phyloP scores from a whole-genome alignment of 2,113 vertebrate species.

The Vulpes ferrilata region DNA sequence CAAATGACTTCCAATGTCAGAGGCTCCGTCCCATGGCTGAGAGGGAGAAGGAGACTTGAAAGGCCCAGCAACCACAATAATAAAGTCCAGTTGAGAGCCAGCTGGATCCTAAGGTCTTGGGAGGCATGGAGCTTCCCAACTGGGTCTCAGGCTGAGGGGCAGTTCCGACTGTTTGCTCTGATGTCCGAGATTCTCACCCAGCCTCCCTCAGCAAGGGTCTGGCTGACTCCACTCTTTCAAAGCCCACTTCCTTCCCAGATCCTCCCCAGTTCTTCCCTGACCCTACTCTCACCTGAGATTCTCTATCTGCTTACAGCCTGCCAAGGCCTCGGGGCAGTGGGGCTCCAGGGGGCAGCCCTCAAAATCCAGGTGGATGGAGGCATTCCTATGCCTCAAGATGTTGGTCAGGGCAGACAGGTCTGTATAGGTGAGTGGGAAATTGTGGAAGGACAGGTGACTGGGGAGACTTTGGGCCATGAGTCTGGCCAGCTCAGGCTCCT shows the following conservation, averaged over 20 bases:
- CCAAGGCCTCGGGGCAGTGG: constrained; percentile 89
- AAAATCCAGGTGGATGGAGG: constrained; percentile 89
- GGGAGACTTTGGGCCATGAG: constrained; percentile 83
- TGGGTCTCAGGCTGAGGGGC: not conserved
- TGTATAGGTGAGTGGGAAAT: constrained; percentile 88
- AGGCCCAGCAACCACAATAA: not conserved
- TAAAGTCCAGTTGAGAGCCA: too few relatives aligned
- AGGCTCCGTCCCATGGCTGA: not conserved
- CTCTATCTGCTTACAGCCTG: constrained; percentile 88
- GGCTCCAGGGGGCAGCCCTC: constrained; percentile 92
- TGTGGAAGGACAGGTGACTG: constrained; percentile 90
- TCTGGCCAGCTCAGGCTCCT: constrained; percentile 86
- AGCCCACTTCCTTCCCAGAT: not conserved
- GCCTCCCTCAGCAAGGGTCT: not conserved
- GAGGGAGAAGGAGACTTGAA: not conserved
- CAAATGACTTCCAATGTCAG: not conserved
- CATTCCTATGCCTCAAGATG: constrained; percentile 85
- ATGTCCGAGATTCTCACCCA: not conserved
- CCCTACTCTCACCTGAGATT: constrained; percentile 90
- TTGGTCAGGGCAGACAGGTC: constrained; percentile 92
- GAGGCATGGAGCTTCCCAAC: not conserved
- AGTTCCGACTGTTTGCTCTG: not conserved
- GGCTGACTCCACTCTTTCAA: not conserved
- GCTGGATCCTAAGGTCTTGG: not conserved
- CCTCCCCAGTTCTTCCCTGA: not conserved